Evolutionary conservation across 1,140 invertebrate species (phyloP), one percentile per base, ranked within the genome.

Genomic region (Drosophila virilis): DNA sequence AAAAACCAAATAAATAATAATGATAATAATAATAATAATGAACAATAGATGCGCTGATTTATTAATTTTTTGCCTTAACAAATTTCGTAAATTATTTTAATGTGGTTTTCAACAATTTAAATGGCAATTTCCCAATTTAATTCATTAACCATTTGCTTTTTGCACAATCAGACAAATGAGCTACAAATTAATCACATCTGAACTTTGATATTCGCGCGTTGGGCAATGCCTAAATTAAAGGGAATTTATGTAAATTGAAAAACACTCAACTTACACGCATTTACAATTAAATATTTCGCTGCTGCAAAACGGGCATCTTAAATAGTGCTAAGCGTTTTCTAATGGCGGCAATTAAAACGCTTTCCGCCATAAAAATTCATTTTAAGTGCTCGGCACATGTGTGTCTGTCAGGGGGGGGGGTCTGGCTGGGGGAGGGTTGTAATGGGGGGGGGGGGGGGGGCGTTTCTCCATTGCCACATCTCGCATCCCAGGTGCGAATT

Each of bases 401-500:
- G n/a, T 8, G 12, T 15, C n/a, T 15, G 42, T 0, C 17, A 8
- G 2, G 15, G 7, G 45, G 35, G 42, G 13, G 17, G 15, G 15
- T n/a, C 35, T 17, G 33, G 10, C 12, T 10, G 52, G 13, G 0
- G 51, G 52, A 5, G 52, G 17, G 15, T 45, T 28, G 22, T 22
- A 1, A 2, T 17, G 10, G 46, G 17, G 13, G 42, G 42, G 17
- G 15, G 45, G 46, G 17, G 42, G 42, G 42, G 17, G 15, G 45
- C 15, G 17, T 48, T 15, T 15, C 10, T 10, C 6, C 37, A 8
- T 42, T 9, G 35, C 12, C n/a, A n/a, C n/a, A n/a, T n/a, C n/a
- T n/a, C n/a, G n/a, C n/a, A 76, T 72, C 22, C 55, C 37, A 86
- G 83, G 83, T 88, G 83, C 84, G 84, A 86, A 88, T 83, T 88